These are phyloP conservation scores for Hermaeophaga mercurialis DNA, from an alignment of 2,888 invertebrate genomes.

Conservation along the genomic window DNA sequence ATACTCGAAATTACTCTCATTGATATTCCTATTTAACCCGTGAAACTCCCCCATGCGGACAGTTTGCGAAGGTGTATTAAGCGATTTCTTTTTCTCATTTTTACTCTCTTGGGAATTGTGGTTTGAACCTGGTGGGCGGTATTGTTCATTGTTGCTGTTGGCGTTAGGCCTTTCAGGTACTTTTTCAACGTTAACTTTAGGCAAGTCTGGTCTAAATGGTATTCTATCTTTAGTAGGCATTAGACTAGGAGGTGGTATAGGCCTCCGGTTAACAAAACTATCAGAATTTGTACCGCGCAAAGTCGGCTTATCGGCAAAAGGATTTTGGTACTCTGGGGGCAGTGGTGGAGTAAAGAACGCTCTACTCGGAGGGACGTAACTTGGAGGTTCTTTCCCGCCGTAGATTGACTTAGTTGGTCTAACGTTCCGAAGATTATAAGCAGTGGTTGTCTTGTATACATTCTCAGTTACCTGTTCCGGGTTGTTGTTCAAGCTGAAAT, in stretches of 20 bases:
- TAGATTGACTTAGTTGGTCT: conserved; percentile 66
- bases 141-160: conserved; percentile 29
- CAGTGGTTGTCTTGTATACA: conserved; percentile 55
- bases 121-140: conserved; percentile 28
- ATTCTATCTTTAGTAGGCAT: conserved; percentile 81
- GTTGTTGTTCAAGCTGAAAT: conserved; percentile 42
- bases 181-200: conserved; percentile 54
- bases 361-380: conserved; percentile 81
- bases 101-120: conserved; percentile 37
- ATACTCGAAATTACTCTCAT: conserved; percentile 56
- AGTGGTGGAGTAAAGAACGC: conserved; percentile 79
- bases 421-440: conserved; percentile 65
- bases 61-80: conserved; percentile 77
- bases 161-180: conserved; percentile 40
- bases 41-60: conserved; percentile 56
- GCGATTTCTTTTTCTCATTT: conserved; percentile 70
- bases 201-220: conserved; percentile 74
- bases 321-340: conserved; percentile 82
- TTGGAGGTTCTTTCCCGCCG: conserved; percentile 75
- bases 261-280: conserved; percentile 72
- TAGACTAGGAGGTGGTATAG: conserved; percentile 82
- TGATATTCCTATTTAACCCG: conserved; percentile 50
- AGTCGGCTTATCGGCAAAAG: conserved; percentile 88
- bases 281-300: conserved; percentile 70
- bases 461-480: conserved; percentile 53